Percentiles rank a stretch among this genome's conserved stretches.
Evolutionary conservation across 2,113 vertebrate genomes (phyloP).

Genomic region (Dicrurus megarhynchus): DNA sequence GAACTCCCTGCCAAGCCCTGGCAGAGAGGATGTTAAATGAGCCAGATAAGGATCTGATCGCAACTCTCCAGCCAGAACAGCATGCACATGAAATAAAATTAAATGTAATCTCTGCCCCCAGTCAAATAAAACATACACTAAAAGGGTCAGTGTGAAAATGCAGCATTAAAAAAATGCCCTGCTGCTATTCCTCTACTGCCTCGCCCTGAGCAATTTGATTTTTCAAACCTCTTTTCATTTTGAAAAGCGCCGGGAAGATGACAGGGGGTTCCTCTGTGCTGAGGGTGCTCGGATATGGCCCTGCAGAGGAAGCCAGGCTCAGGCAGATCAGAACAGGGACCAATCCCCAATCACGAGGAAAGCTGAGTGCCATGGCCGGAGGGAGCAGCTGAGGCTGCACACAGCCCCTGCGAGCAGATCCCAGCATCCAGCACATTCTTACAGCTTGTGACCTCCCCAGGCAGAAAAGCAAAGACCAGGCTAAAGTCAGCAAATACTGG

Average conservation of each 20-base stretch:
- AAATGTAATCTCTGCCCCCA: not conserved
- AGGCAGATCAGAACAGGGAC: not conserved
- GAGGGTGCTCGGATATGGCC: rapidly evolving
- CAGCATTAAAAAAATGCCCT: not conserved
- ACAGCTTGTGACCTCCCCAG: not conserved
- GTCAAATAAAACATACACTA: not conserved
- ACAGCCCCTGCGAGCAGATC: rapidly evolving
- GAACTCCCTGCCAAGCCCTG: constrained; percentile 12
- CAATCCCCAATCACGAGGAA: rapidly evolving
- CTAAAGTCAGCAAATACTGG: not conserved
- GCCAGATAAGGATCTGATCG: constrained; percentile 42
- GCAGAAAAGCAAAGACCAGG: not conserved
- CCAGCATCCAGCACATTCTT: not conserved
- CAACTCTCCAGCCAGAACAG: constrained; percentile 25
- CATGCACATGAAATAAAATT: constrained; percentile 20
- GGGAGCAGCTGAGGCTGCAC: not conserved
- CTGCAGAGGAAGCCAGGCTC: not conserved
- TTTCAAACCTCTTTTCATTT: not conserved
- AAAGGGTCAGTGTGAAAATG: not conserved
- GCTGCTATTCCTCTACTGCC: not conserved
- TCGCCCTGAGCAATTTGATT: not conserved
- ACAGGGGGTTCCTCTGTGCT: not conserved
- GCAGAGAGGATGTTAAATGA: constrained; percentile 35
- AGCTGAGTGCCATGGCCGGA: not conserved
- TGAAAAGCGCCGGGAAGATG: not conserved